These are phyloP conservation scores for Coremacera marginata DNA, from an alignment of 2,888 invertebrate genomes.

Conservation along the genomic window DNA sequence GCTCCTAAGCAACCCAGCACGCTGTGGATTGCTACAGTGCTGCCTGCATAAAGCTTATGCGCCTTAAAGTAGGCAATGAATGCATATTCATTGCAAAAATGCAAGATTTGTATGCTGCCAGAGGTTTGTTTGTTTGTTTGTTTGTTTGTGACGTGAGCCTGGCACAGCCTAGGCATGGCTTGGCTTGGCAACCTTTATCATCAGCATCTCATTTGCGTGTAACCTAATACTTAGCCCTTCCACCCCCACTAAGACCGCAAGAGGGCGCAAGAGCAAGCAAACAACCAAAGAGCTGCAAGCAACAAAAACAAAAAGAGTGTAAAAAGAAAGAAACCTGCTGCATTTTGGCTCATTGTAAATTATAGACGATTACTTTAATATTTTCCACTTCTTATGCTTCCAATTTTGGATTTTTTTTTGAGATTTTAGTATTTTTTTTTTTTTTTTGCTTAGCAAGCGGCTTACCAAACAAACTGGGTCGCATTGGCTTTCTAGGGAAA, in stretches of 20 bases:
- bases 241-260: not conserved
- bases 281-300: too few species aligned
- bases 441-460: not conserved
- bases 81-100: slow-evolving; percentile 8
- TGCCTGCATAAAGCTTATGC: not conserved
- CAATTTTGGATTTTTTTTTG: not conserved
- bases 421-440: not conserved
- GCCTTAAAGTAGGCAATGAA: slow-evolving; percentile 10
- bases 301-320: not conserved
- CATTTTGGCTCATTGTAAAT: slow-evolving; percentile 25
- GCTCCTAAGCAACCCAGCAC: not conserved
- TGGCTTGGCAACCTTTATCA: slow-evolving; percentile 10
- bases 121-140: not conserved
- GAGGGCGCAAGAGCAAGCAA: too few species aligned
- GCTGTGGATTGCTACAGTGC: not conserved
- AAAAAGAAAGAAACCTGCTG: not conserved
- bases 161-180: not conserved
- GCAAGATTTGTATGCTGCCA: not conserved
- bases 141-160: too few species aligned
- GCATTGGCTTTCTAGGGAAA: slow-evolving; percentile 18
- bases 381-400: not conserved
- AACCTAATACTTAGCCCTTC: not conserved
- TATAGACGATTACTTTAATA: slow-evolving; percentile 31
- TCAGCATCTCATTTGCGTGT: slow-evolving; percentile 19
- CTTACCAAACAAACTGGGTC: not conserved